Percentiles rank a stretch among this genome's conserved stretches.
phyloP scores from a whole-genome alignment of 1,140 invertebrate genomes.

The Drosophila athabasca region DNA sequence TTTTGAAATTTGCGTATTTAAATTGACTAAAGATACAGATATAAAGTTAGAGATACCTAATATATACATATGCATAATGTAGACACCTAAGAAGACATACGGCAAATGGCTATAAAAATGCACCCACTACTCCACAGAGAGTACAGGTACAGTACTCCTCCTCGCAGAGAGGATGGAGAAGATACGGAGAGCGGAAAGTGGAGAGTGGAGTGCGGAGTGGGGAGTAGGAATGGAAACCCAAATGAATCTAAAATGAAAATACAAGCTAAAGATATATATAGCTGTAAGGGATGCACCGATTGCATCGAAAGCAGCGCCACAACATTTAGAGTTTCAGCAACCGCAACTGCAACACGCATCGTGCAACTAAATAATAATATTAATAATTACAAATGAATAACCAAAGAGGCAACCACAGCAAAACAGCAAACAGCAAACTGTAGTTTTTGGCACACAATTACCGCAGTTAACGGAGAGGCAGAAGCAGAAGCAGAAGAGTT shows the following conservation, averaged over 20 bases:
- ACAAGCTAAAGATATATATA: conserved; percentile 48
- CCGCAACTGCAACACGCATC: conserved; percentile 46
- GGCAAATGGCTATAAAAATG: conserved; percentile 72
- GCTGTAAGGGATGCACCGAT: conserved; percentile 35
- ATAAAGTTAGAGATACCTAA: conserved; percentile 13
- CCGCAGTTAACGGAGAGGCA: conserved; percentile 12
- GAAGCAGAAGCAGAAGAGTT: conserved; percentile 26
- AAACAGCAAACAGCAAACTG: conserved; percentile 35
- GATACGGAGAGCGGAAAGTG: conserved; percentile 11
- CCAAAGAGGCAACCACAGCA: conserved; percentile 5
- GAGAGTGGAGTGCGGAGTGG: not conserved
- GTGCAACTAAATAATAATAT: conserved; percentile 57
- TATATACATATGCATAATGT: conserved; percentile 24
- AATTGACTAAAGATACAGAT: conserved; percentile 49
- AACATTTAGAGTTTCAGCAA: conserved; percentile 80
- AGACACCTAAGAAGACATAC: conserved; percentile 16
- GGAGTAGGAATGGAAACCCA: conserved; percentile 15
- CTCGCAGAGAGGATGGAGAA: conserved; percentile 50
- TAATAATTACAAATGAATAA: conserved; percentile 48
- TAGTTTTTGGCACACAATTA: conserved; percentile 59
- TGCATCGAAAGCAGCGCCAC: conserved; percentile 56
- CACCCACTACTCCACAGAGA: conserved; percentile 49
- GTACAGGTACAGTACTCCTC: conserved; percentile 8
- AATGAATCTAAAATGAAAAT: conserved; percentile 10
- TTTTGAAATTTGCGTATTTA: conserved; percentile 77